Evolutionary conservation across 2,888 invertebrate genomes (phyloP), one percentile per base, ranked within the genome.

Genomic region (Adelognathus sp.): DNA sequence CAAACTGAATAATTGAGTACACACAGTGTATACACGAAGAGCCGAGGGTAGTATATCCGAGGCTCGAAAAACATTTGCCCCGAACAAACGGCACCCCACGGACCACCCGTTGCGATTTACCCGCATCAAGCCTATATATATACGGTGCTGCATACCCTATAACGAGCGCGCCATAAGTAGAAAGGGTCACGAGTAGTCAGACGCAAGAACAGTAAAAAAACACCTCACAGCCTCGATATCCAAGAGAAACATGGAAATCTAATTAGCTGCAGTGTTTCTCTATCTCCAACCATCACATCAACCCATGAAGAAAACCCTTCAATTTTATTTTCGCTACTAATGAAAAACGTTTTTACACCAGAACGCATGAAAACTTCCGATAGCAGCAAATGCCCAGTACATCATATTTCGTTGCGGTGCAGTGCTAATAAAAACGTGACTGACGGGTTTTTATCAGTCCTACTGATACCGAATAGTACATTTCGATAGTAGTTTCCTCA

Each of bases 351-450:
- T 18, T 18, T 7, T 9, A 46, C 18, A 3, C 41, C 21, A 29
- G 21, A 9, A 75, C 46, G 9, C 16, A 18, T n/a, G 7, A 33
- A 39, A 14, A 27, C 11, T 54, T 18, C 33, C 31, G 16, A 61
- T 52, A 33, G 36, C 31, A 29, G 75, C 61, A 21, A 52, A 76
- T 76, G 70, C 76, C 70, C 76, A 50, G 54, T 71, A 39, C 31
- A 9, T 11, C 46, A 18, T 39, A 24, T 21, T 58, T 50, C 31
- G 70, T 64, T 52, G 63, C 76, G 60, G 58, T 76, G 64, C 70
- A 24, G 70, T 21, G 31, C 27, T 6, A 41, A 41, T 63, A 60
- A 70, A 70, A 64, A 50, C 58, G 70, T 70, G 39, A 31, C 39
- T n/a, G n/a, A n/a, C n/a, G n/a, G 29, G 29, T 64, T 9, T 44